Conservation (phyloP, 2,797 vertebrate species). For the Dendrocincla fuliginosa region DNA sequence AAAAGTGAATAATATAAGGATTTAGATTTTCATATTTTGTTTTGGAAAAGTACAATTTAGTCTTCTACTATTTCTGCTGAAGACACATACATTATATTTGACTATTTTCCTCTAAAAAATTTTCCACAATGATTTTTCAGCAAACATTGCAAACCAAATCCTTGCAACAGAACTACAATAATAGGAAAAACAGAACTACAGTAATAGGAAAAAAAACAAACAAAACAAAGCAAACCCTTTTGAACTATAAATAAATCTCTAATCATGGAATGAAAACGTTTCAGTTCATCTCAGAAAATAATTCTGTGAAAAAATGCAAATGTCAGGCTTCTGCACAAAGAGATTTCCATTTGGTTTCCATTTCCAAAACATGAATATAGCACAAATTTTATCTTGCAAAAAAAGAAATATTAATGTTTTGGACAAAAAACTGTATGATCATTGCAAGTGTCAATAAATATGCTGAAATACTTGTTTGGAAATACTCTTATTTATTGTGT, state of each 20-base stretch:
- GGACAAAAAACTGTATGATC: neutral
- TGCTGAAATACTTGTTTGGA: neutral
- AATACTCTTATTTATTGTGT: neutral
- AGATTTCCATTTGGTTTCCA: neutral
- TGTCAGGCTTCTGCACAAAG: neutral
- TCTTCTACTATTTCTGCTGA: neutral
- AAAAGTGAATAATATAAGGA: neutral
- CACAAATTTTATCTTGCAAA: neutral
- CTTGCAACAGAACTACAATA: neutral
- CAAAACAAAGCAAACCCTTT: neutral
- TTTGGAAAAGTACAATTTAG: neutral
- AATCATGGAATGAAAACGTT: neutral
- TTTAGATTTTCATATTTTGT: neutral
- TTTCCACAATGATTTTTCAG: neutral
- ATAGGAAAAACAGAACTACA: too few species aligned
- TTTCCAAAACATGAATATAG: neutral
- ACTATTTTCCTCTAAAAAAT: neutral
- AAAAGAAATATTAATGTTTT: neutral
- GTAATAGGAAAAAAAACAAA: too few species aligned
- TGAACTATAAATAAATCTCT: neutral
- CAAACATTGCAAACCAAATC: neutral
- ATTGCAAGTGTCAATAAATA: neutral
- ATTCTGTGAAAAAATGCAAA: neutral
- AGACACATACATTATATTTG: neutral
- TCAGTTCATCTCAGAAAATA: neutral